phyloP scores from a whole-genome alignment of 2,888 invertebrate species.

The Petrophora chlorosata region DNA sequence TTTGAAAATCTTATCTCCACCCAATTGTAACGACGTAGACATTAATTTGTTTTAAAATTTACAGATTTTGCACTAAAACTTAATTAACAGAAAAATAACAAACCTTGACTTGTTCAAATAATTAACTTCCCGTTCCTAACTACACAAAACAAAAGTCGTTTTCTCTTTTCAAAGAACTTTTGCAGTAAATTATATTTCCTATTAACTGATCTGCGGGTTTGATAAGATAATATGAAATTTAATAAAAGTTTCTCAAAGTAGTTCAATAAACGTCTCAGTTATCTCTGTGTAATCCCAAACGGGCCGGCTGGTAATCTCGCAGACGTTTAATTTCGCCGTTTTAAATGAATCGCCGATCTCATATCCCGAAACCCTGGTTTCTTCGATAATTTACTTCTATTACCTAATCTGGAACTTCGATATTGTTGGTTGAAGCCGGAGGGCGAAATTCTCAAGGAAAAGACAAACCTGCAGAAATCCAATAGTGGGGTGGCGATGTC shows the following conservation, averaged over 20 bases:
- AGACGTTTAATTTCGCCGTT: conserved; percentile 72
- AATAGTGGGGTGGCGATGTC: conserved; percentile 74
- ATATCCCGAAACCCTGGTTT: conserved; percentile 57
- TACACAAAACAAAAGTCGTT: conserved; percentile 16
- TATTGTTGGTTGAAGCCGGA: conserved; percentile 31
- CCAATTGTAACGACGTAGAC: conserved; percentile 1
- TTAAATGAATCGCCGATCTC: conserved; percentile 69
- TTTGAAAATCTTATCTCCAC: conserved; percentile 9
- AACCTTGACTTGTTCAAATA: background rate
- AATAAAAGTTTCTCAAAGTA: conserved; percentile 59
- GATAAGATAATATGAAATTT: conserved; percentile 53
- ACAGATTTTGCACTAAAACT: background rate
- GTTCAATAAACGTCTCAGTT: conserved; percentile 64
- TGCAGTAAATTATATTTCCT: conserved; percentile 50
- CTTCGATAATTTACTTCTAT: conserved; percentile 9
- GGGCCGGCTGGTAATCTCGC: conserved; percentile 61
- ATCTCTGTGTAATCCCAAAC: conserved; percentile 63
- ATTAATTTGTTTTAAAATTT: no score
- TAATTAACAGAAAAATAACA: conserved; percentile 5
- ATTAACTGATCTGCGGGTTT: conserved; percentile 45
- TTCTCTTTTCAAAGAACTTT: conserved; percentile 33
- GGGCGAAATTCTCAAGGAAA: conserved; percentile 62
- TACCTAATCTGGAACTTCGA: background rate
- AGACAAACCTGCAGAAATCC: conserved; percentile 66
- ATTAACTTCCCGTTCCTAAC: conserved; percentile 12